Base-by-base conservation (phyloP, 2,888 invertebrate genomes). In the Lamellibrachia satsuma region DNA sequence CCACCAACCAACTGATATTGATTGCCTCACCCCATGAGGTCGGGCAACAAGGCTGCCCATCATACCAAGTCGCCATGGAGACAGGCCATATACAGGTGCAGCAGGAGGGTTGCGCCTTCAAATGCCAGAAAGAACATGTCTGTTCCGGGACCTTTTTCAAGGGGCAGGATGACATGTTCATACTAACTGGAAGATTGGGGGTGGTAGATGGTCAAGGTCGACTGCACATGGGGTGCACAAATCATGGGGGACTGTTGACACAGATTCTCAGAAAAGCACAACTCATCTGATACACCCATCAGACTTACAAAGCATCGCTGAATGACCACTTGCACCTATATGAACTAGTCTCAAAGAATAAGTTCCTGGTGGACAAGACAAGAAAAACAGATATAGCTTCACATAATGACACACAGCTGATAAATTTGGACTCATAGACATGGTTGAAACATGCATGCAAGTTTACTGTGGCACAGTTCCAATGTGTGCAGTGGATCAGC, bases 11-110 rank as follows among this genome's bases (percentile, higher is more conserved):
- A 75, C 75, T 22, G 22, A 75, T 75, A 75, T 75, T 75, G 75
- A 75, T 75, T 75, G n/a, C 75, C 75, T 75, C 75, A 75, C 75
- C 75, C 75, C 75, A 75, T 75, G 75, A 75, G 75, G 75, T 75
- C n/a, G 75, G 75, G 75, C 75, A 75, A 11, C 75, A 75, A n/a
- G 22, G n/a, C 22, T 2, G 75, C 75, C 75, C 75, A 75, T 75
- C 75, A 75, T 75, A 22, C n/a, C 15, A 15, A n/a, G 75, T 75
- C 75, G 75, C 75, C 75, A 75, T 75, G 75, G 75, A 75, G 22
- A 75, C 75, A 22, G 22, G 15, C 75, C 15, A 75, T n/a, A 75
- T 6, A 11, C 15, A 75, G 75, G 15, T 22, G 22, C 75, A 22
- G 75, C 15, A 15, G 15, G 75, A 75, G 75, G 75, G n/a, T 6